Conservation (phyloP, 2,113 vertebrate species). For the Lamprologus callipterus region DNA sequence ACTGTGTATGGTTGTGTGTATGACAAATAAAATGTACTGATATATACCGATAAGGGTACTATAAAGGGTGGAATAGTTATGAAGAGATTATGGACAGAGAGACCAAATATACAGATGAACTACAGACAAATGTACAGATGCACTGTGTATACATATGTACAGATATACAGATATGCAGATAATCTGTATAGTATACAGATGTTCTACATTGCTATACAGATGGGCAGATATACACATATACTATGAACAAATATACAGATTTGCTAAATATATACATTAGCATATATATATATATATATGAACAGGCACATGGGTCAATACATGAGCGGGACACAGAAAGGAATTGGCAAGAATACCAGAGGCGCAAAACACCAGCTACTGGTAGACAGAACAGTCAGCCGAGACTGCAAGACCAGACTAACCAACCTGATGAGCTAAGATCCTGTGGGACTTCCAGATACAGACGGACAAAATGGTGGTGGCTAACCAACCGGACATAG, state of each 20-base stretch:
- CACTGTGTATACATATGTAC: background rate
- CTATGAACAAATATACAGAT: background rate
- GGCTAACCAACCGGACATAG: too few relatives aligned
- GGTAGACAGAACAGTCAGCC: too few relatives aligned
- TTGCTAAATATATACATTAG: background rate
- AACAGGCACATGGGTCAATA: too few relatives aligned
- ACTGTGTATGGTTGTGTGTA: background rate
- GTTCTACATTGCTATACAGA: background rate
- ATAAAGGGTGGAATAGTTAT: background rate
- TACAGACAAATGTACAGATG: background rate
- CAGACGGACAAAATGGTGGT: too few relatives aligned
- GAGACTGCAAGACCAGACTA: too few relatives aligned
- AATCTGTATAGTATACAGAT: background rate
- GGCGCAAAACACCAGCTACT: too few relatives aligned
- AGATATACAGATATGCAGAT: background rate
- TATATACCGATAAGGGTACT: background rate
- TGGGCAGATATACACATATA: background rate
- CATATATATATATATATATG: too few relatives aligned
- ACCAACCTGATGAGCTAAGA: too few relatives aligned
- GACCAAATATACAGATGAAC: background rate
- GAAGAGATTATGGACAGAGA: background rate
- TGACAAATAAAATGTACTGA: background rate
- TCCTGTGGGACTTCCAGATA: too few relatives aligned
- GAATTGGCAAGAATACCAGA: too few relatives aligned
- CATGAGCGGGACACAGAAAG: too few relatives aligned